Percentiles rank a stretch among this genome's conserved stretches.
Evolutionary conservation across 1,140 invertebrate species (phyloP).

Genomic region (Bactericera cockerelli): DNA sequence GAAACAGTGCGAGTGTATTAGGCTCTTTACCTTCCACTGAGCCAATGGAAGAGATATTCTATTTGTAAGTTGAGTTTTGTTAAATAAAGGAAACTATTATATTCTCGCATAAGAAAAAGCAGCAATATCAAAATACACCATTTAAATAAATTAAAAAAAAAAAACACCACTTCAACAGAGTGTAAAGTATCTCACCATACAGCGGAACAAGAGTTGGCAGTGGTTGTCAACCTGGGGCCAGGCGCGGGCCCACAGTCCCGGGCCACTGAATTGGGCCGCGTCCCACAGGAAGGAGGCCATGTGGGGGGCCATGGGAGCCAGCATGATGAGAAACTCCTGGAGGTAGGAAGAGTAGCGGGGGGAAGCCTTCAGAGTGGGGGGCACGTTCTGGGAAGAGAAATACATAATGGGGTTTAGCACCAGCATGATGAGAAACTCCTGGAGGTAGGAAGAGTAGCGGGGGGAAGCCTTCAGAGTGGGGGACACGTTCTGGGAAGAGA

Average conservation of each 20-base stretch:
- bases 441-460: background rate
- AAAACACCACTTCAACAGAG: no score
- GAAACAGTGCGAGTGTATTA: no score
- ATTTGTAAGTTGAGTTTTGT: no score
- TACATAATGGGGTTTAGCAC: no score
- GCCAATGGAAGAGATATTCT: no score
- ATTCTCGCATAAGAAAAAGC: no score
- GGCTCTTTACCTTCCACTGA: no score
- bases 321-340: slow-evolving; percentile 61
- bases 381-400: slow-evolving; percentile 12
- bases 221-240: slow-evolving; percentile 69
- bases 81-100: no score
- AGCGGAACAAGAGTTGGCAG: slow-evolving; percentile 29
- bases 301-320: slow-evolving; percentile 73
- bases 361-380: slow-evolving; percentile 11
- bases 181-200: slow-evolving; percentile 16
- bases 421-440: no score
- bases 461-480: background rate
- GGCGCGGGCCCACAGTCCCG: slow-evolving; percentile 31
- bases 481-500: background rate
- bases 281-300: slow-evolving; percentile 82
- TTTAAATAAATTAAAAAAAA: no score
- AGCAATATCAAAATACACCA: no score
- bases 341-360: slow-evolving; percentile 63
- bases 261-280: slow-evolving; percentile 45